Evolutionary conservation across 2,797 vertebrate genomes (phyloP).

Genomic region (Phylloscopus collybita): DNA sequence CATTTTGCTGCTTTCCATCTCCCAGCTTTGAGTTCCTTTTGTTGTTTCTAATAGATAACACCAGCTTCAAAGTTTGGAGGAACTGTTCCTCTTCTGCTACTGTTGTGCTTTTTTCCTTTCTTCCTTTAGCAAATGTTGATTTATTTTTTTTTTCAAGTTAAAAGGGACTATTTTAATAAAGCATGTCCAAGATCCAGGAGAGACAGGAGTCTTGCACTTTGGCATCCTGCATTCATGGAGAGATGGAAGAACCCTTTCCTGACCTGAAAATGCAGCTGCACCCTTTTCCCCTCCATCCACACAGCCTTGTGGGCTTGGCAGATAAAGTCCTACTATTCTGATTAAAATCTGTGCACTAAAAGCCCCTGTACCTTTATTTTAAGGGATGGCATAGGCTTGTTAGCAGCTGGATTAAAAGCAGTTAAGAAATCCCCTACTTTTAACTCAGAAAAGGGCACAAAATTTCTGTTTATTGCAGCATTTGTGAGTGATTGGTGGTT

Average conservation of each 20-base stretch:
- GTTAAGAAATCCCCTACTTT: neutral
- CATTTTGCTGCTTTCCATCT: constrained; percentile 33
- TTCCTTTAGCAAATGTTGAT: neutral
- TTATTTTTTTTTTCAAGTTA: neutral
- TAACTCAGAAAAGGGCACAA: neutral
- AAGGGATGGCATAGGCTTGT: fast-evolving
- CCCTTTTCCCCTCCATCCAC: neutral
- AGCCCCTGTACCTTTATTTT: neutral
- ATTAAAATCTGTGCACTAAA: neutral
- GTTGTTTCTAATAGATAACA: constrained; percentile 45
- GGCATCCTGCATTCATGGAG: fast-evolving
- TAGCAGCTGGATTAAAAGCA: neutral
- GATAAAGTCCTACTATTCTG: neutral
- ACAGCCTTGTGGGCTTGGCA: neutral
- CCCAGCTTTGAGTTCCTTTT: constrained; percentile 10
- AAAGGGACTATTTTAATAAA: constrained; percentile 11
- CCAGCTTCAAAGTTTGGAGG: constrained; percentile 22
- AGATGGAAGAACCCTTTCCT: neutral
- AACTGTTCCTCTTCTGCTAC: neutral
- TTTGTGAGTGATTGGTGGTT: neutral
- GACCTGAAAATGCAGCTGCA: neutral
- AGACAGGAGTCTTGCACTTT: fast-evolving
- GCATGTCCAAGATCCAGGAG: neutral
- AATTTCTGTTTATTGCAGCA: neutral
- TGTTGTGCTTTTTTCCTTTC: constrained; percentile 23